Conservation (phyloP, 2,888 invertebrate species). For the Chymomyza fuscimana region DNA sequence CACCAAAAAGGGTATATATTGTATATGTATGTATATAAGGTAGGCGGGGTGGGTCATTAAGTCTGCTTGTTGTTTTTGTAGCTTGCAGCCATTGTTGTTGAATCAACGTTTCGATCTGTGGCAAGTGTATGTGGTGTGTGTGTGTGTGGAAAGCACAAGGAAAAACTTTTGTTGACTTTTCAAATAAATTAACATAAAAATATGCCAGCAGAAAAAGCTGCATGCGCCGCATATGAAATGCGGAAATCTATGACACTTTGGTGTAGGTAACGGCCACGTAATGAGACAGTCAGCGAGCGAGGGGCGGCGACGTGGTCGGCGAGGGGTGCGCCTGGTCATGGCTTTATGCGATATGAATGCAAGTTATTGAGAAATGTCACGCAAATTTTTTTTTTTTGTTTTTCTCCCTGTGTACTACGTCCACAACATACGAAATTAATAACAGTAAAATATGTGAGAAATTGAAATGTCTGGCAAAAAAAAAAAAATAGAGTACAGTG, state of each 20-base stretch:
- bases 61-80: constrained; percentile 36
- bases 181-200: constrained; percentile 72
- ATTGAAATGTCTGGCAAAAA: constrained; percentile 63
- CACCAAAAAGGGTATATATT: constrained; percentile 25
- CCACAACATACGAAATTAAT: constrained; percentile 40
- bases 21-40: constrained; percentile 6
- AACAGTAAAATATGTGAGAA: constrained; percentile 58
- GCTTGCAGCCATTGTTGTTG: constrained; percentile 36
- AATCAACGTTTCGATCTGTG: constrained; percentile 57
- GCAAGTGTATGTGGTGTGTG: constrained; percentile 42
- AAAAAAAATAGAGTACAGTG: not conserved
- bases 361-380: constrained; percentile 72
- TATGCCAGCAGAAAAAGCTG: constrained; percentile 50
- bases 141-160: not conserved
- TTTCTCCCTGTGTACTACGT: constrained; percentile 9
- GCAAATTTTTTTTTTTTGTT: constrained; percentile 48
- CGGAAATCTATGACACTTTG: constrained; percentile 67
- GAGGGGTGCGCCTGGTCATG: not conserved
- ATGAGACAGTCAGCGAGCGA: constrained; percentile 41
- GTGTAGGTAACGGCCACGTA: constrained; percentile 28
- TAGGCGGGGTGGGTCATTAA: constrained; percentile 51
- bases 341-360: constrained; percentile 44
- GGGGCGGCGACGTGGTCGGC: not conserved
- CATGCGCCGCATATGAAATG: constrained; percentile 53
- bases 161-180: constrained; percentile 29